Base-by-base conservation (phyloP, 2,797 vertebrate species). In the Pterois miles region DNA sequence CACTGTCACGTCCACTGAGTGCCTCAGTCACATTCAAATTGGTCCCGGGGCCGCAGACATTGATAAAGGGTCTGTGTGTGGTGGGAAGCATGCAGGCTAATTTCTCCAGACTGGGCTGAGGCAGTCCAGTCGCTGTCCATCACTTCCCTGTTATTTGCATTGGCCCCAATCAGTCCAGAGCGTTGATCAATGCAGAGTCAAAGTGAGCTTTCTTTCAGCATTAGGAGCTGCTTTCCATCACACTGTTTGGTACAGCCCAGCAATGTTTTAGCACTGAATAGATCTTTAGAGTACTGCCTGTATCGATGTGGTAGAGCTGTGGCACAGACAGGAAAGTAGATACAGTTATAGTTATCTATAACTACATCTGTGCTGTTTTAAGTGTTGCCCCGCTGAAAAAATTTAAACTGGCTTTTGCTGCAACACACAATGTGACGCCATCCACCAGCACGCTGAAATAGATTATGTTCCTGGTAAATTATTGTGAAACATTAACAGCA, bases 1-100 rank as follows among this genome's bases (percentile, higher is more conserved):
- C 93, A 93, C 88, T 93, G 92, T 93, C 93, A 92, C 16, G 67
- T 84, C 85, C 85, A 88, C 87, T 88, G 84, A 91, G 90, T 86
- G 86, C 80, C 86, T 89, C 77, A 83, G 91, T 90, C 87, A 91
- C 91, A 88, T 92, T 90, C 87, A 87, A 84, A 91, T 90, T 87
- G 84, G 86, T 86, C 84, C 78, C 13, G 11, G 85, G 89, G 89
- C 87, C 81, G 14, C 75, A 81, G 88, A 92, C 91, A 91, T 89
- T 92, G 91, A 93, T 85, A 80, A 82, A 93, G 89, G 88, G 78
- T 87, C 69, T 85, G 71, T 63, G 78, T 59, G 50, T 46, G 74
- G 84, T 71, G 50, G 73, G 57, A 80, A 82, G 74, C 82, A 78
- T 56, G 67, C 34, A 4, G 63, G 74, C 82, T 82, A 87, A 89